A percentile compares a stretch with the other conserved stretches of the same genome.
Conservation (phyloP, 1,140 invertebrate genomes). For the Bombus sibiricus region DNA sequence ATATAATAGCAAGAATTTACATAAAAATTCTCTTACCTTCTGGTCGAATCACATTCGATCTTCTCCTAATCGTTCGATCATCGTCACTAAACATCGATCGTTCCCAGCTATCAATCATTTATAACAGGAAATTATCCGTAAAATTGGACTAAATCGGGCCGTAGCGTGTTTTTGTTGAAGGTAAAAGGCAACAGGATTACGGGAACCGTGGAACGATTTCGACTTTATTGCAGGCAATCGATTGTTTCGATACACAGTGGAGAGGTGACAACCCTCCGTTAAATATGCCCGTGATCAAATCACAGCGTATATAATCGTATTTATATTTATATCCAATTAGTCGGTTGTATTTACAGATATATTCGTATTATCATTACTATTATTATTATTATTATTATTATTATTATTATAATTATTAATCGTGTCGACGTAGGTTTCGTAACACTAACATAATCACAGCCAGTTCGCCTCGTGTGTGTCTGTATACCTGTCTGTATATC, state of each 20-base stretch:
- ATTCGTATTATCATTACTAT: constrained; percentile 45
- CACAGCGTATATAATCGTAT: constrained; percentile 63
- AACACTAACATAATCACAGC: constrained; percentile 80
- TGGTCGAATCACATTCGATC: background rate
- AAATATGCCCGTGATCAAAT: constrained; percentile 53
- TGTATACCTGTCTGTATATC: background rate
- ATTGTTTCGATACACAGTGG: constrained; percentile 63
- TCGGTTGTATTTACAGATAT: constrained; percentile 60
- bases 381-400: constrained; percentile 18
- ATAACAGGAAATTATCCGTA: constrained; percentile 34
- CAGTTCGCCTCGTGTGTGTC: constrained; percentile 71
- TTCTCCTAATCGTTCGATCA: background rate
- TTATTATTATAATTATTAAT: constrained; percentile 49
- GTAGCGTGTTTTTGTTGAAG: background rate
- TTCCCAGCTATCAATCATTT: background rate
- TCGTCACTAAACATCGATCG: background rate
- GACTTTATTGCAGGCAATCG: constrained; percentile 65
- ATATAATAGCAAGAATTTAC: background rate
- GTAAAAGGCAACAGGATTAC: constrained; percentile 24
- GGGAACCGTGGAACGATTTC: constrained; percentile 51
- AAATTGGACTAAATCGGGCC: constrained; percentile 16
- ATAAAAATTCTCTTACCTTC: background rate
- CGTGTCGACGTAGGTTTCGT: constrained; percentile 54
- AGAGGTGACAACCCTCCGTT: constrained; percentile 32
- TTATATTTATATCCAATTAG: constrained; percentile 55